Base-by-base conservation (phyloP, 2,797 vertebrate genomes). In the Malacoctenus gilli region DNA sequence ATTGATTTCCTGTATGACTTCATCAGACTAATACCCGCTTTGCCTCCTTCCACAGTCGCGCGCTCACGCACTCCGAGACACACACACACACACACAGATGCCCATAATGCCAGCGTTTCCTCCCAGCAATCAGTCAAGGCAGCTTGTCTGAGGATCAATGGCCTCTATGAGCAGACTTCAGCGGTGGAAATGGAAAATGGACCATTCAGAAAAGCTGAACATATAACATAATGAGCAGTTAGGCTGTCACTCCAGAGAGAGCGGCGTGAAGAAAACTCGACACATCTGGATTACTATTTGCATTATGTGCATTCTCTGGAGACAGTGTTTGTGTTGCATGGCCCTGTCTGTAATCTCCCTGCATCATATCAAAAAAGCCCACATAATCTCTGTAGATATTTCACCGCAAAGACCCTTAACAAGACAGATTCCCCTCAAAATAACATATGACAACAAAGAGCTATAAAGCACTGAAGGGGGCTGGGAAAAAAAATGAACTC, bases 1-100 rank as follows among this genome's bases (percentile, higher is more conserved):
- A 97, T 95, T 94, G 95, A 98, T 97, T 96, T 96, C 91, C 94
- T 94, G 91, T 93, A 91, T 94, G 94, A 94, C 94, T 94, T 95
- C 95, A 96, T 96, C 95, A 95, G 88, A 91, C 91, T 95, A 94
- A 94, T 94, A 95, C 93, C 91, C 89, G 92, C 87, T 91, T 86
- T 91, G 86, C 86, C 88, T 86, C 89, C 89, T 83, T 85, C 89
- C 91, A 86, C 90, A 78, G 87, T 84, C 89, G 57, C 69, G 81
- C 80, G 79, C 87, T 73, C 28, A 21, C 43, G 4, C 22, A 4
- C 28, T 11, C 50, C 16, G 20, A 13, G 7, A 4, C 40, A 18
- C 35, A 2, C 18, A 4, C 18, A 8, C 25, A 63, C 71, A 55
- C 43, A 68, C 66, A 67, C 12, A 71, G 54, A 84, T 79, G 75